phyloP scores from a whole-genome alignment of 2,888 invertebrate genomes.

The Xanthorhoe designata region DNA sequence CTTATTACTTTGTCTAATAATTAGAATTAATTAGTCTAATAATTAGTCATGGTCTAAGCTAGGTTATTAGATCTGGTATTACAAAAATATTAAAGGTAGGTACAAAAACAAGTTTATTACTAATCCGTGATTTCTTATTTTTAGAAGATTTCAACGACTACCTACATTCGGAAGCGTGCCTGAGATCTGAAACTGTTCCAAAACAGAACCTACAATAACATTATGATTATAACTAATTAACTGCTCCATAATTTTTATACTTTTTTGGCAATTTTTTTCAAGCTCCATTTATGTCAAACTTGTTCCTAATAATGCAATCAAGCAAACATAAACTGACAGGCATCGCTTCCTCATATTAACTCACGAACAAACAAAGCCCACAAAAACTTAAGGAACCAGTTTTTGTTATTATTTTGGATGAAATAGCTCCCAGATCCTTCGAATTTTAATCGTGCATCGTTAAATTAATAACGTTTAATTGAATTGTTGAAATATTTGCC shows the following conservation, averaged over 20 bases:
- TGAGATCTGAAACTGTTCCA: too few species aligned
- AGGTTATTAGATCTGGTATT: too few species aligned
- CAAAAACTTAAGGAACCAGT: conserved; percentile 25
- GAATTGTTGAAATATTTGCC: conserved; percentile 19
- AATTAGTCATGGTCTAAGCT: too few species aligned
- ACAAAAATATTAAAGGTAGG: too few species aligned
- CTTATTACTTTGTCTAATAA: too few species aligned
- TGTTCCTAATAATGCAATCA: conserved; percentile 20
- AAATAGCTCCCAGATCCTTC: conserved; percentile 6
- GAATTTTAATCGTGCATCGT: conserved; percentile 13
- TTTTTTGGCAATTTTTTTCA: conserved; percentile 20
- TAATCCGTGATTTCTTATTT: too few species aligned
- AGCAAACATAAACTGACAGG: conserved; percentile 14
- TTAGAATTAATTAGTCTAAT: too few species aligned
- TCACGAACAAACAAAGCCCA: conserved; percentile 22
- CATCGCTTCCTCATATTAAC: conserved; percentile 27
- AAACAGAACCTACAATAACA: too few species aligned
- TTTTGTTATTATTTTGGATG: conserved; percentile 10
- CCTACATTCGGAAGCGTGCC: too few species aligned
- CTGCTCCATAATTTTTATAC: not conserved
- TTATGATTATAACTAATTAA: not conserved
- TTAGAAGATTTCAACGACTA: too few species aligned
- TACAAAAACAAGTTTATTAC: too few species aligned
- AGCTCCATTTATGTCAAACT: conserved; percentile 34
- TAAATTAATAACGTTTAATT: conserved; percentile 6